Conservation (phyloP, 1,140 invertebrate genomes). For the Potamilus streckersoni region DNA sequence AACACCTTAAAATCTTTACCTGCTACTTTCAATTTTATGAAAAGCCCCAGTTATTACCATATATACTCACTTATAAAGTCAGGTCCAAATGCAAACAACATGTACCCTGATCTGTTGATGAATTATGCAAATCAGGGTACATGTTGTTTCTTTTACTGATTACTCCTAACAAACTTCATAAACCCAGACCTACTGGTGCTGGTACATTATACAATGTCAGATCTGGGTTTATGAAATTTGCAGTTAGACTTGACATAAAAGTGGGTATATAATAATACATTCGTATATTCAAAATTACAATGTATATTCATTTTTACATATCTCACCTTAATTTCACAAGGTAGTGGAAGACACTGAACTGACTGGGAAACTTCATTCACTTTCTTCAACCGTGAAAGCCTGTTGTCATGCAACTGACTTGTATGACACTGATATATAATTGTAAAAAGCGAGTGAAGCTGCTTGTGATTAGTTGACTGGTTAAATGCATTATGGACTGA, state of each 20-base stretch:
- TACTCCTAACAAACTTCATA: too few species aligned
- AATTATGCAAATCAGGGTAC: too few species aligned
- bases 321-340: constrained; percentile 30
- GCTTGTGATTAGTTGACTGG: constrained; percentile 25
- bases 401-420: constrained; percentile 6
- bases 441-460: constrained; percentile 30
- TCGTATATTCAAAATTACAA: background rate
- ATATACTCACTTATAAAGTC: too few species aligned
- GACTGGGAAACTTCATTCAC: constrained; percentile 20
- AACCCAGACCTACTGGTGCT: too few species aligned
- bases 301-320: background rate
- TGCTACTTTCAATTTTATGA: too few species aligned
- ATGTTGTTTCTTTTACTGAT: too few species aligned
- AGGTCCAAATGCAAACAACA: too few species aligned
- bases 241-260: background rate
- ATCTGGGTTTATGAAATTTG: background rate
- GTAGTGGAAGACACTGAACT: constrained; percentile 18
- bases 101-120: too few species aligned
- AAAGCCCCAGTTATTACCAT: too few species aligned
- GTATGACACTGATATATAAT: constrained; percentile 19
- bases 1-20: too few species aligned
- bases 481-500: constrained; percentile 29
- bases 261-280: background rate
- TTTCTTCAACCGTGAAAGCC: constrained; percentile 6
- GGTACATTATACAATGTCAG: background rate